Evolutionary conservation across 2,888 invertebrate genomes (phyloP).

Genomic region (Hypena proboscidalis): DNA sequence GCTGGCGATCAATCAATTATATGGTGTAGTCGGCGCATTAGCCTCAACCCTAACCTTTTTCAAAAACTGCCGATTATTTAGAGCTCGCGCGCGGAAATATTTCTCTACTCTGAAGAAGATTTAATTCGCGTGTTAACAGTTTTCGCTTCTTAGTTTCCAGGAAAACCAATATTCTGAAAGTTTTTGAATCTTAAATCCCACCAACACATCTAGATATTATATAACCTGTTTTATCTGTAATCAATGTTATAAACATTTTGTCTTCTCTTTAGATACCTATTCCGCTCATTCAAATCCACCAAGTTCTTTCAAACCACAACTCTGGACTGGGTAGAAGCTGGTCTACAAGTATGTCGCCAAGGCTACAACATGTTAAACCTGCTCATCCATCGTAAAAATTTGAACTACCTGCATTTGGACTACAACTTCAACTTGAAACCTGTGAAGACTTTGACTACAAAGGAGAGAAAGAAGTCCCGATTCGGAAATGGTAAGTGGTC

Average conservation of each 20-base stretch:
- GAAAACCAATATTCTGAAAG: too few relatives aligned
- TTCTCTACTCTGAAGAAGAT: too few relatives aligned
- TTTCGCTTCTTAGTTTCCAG: too few relatives aligned
- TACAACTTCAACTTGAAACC: conserved; percentile 99
- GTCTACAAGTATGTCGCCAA: conserved; percentile 98
- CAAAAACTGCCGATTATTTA: too few relatives aligned
- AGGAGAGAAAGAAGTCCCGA: conserved; percentile 99
- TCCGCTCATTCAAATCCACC: conserved; percentile 99
- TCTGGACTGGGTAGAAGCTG: conserved; percentile 99
- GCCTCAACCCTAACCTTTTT: too few relatives aligned
- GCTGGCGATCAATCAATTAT: too few relatives aligned
- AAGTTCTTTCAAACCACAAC: conserved; percentile 99
- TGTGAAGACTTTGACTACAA: conserved; percentile 99
- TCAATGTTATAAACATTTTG: background rate
- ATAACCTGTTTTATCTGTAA: too few relatives aligned
- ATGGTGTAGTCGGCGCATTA: too few relatives aligned
- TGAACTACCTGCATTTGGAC: conserved; percentile 99
- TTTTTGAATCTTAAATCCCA: too few relatives aligned
- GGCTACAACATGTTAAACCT: conserved; percentile 99
- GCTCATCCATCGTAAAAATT: conserved; percentile 99
- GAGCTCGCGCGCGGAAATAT: too few relatives aligned
- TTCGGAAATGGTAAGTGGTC: conserved; percentile 93
- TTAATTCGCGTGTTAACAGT: too few relatives aligned
- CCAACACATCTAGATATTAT: too few relatives aligned
- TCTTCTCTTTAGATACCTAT: conserved; percentile 89